Evolutionary conservation across 2,888 invertebrate species (phyloP), one percentile per base, ranked within the genome.

Genomic region (Trissolcus japonicus): DNA sequence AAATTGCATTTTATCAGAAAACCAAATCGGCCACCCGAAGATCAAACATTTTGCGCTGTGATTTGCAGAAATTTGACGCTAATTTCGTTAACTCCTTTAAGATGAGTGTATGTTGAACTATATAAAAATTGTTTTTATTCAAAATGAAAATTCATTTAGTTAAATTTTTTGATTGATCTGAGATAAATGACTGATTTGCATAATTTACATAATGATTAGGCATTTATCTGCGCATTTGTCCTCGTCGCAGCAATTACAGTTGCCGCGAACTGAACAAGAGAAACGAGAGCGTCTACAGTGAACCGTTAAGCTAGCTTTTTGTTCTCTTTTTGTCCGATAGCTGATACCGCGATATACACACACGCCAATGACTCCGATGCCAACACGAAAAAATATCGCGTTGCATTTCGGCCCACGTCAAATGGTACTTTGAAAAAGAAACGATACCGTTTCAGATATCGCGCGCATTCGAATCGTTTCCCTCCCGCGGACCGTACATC

Each of bases 1-100:
- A 63, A 65, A 60, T 69, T 59, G 40, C 59, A 54, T 75, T 63
- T 54, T 46, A 25, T 40, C 29, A 74, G 59, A 60, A 57, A 59
- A 7, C n/a, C n/a, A 35, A 35, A 35, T 59, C 57, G 57, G 50
- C 59, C 50, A n/a, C 50, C 17, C 59, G 29, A 54, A 65, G 65
- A 76, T 76, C 65, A 63, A 54, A 65, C 69, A 69, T 69, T 65
- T 69, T 60, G 48, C 65, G 60, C 53, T 68, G 74, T 67, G 68
- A 74, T 74, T 29, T 68, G 57, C 62, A 53, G 43, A 41, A 56
- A 62, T 62, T 74, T 74, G 13, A 11, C 0, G 43, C 43, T 14
- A 43, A 6, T 6, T 43, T 14, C 3, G 43, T 11, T 43, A n/a
- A 11, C n/a, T 13, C 43, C 19, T 19, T 19, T 19, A 19, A 43